Conservation (phyloP, 2,113 vertebrate species). For the Polyodon spathula region DNA sequence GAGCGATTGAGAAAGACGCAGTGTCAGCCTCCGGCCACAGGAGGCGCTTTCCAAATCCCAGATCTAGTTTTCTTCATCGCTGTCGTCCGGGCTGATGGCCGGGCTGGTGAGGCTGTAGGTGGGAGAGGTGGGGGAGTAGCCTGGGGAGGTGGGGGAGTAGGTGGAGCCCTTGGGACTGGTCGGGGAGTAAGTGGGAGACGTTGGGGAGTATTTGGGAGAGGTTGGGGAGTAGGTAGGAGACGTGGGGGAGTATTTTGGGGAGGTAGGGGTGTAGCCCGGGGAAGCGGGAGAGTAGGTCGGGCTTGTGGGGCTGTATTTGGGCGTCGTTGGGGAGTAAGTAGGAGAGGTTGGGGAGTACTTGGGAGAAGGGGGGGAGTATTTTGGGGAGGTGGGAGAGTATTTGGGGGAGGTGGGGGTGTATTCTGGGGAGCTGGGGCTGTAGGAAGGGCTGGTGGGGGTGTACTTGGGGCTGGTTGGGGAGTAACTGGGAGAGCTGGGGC, state of each 20-base stretch:
- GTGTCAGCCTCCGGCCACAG: neutral
- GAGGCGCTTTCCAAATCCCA: neutral
- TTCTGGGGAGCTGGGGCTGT: slow-evolving; percentile 77
- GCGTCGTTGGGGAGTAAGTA: slow-evolving; percentile 74
- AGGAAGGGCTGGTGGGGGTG: slow-evolving; percentile 69
- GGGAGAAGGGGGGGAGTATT: slow-evolving; percentile 74
- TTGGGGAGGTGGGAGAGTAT: slow-evolving; percentile 69
- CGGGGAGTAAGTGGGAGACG: slow-evolving; percentile 77
- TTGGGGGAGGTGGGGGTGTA: slow-evolving; percentile 75
- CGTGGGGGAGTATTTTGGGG: slow-evolving; percentile 70
- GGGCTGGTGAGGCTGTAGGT: slow-evolving; percentile 74
- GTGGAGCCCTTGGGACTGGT: slow-evolving; percentile 78
- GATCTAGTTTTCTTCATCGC: slow-evolving; percentile 74
- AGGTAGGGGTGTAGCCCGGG: slow-evolving; percentile 61
- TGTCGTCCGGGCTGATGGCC: slow-evolving; percentile 85
- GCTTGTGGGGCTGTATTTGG: slow-evolving; percentile 68
- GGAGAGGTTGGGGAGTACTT: slow-evolving; percentile 79
- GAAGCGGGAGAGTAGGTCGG: slow-evolving; percentile 61
- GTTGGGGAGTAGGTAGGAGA: slow-evolving; percentile 80
- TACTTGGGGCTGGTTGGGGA: slow-evolving; percentile 82
- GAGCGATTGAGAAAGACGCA: too few relatives aligned
- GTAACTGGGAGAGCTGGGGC: slow-evolving; percentile 75
- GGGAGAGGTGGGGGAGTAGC: slow-evolving; percentile 73
- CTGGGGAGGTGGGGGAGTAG: slow-evolving; percentile 72
- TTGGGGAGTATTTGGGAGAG: slow-evolving; percentile 76